Conservation (phyloP, 2,888 invertebrate genomes). For the Macaria notata region DNA sequence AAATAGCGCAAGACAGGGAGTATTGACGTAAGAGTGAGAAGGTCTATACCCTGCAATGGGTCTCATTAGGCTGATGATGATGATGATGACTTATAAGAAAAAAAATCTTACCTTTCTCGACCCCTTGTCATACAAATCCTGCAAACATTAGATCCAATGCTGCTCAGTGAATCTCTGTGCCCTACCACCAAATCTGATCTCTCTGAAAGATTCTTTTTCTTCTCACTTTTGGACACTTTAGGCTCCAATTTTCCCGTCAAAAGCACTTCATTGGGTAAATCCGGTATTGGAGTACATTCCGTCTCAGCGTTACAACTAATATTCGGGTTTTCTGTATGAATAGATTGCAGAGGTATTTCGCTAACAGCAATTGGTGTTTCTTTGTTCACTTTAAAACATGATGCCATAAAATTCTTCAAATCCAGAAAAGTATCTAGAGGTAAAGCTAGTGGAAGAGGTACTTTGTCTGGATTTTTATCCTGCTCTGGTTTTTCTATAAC, state of each 20-base stretch:
- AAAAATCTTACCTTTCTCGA: constrained; percentile 58
- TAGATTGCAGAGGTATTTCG: constrained; percentile 49
- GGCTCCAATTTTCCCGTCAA: constrained; percentile 49
- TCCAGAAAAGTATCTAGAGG: constrained; percentile 55
- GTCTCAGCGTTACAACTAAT: constrained; percentile 48
- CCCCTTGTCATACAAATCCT: constrained; percentile 84
- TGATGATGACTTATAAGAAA: too few species aligned
- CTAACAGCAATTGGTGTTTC: constrained; percentile 40
- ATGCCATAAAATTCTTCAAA: constrained; percentile 66
- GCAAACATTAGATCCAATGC: constrained; percentile 84
- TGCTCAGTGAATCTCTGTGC: constrained; percentile 70
- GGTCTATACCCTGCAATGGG: too few species aligned
- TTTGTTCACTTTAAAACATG: constrained; percentile 64
- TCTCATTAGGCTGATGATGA: too few species aligned
- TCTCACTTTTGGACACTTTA: constrained; percentile 55
- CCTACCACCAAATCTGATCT: constrained; percentile 59
- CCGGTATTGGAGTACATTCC: constrained; percentile 35
- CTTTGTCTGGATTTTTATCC: constrained; percentile 9
- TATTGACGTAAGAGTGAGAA: too few species aligned
- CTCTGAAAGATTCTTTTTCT: constrained; percentile 63
- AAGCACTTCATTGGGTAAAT: constrained; percentile 52
- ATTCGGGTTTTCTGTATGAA: constrained; percentile 42
- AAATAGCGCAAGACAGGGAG: too few species aligned
- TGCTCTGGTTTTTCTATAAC: constrained; percentile 42
- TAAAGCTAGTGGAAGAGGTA: constrained; percentile 12